phyloP scores from a whole-genome alignment of 1,140 invertebrate genomes.

The Drosophila ogumai region DNA sequence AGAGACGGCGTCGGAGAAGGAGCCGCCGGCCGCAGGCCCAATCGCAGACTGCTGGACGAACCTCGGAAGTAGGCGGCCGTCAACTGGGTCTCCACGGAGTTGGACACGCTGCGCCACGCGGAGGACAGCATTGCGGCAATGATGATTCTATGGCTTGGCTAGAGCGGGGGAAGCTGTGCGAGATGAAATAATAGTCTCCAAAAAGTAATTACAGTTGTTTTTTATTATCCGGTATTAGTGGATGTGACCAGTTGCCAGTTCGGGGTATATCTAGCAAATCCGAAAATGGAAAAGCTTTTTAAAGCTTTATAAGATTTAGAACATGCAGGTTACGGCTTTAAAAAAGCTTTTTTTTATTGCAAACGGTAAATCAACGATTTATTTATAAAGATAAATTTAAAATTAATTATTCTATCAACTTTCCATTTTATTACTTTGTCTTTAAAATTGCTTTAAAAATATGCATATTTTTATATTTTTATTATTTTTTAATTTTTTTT shows the following conservation, averaged over 20 bases:
- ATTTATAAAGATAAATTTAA: no score
- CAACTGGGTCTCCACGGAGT: constrained; percentile 55
- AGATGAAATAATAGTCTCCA: constrained; percentile 41
- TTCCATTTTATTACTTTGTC: no score
- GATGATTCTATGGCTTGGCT: constrained; percentile 3
- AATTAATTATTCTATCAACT: no score
- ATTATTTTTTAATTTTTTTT: no score
- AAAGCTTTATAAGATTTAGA: no score
- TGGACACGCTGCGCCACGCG: constrained; percentile 59
- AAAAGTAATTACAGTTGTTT: constrained; percentile 45
- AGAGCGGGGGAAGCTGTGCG: constrained; percentile 13
- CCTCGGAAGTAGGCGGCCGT: constrained; percentile 75
- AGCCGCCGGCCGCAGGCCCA: constrained; percentile 35
- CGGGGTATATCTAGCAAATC: no score
- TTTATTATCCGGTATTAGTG: constrained; percentile 6
- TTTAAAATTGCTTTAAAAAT: no score
- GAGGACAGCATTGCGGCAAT: constrained; percentile 58
- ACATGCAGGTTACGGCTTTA: no score
- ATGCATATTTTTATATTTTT: no score
- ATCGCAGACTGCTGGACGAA: constrained; percentile 58
- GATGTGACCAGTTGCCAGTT: background rate
- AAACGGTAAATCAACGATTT: no score
- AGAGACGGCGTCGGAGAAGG: constrained; percentile 13
- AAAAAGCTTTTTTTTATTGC: no score
- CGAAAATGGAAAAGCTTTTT: no score